Base-by-base conservation (phyloP, 2,888 invertebrate genomes). In the Rotaria magnacalcarata region DNA sequence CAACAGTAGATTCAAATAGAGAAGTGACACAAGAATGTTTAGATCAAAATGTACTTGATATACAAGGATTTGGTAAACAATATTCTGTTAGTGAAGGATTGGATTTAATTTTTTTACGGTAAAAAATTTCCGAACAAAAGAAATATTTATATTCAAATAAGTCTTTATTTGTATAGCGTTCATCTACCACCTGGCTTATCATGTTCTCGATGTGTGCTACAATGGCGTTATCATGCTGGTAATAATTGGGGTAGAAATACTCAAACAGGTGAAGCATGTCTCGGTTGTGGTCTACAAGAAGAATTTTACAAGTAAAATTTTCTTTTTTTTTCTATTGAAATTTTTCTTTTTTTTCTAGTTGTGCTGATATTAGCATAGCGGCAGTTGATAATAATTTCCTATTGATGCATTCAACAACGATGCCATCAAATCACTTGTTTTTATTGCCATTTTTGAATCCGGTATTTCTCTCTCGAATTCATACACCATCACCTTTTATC, bases 221-320 rank as follows among this genome's bases (percentile, higher is more conserved):
- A 91, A 88, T 91, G 91, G 91, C 90, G 90, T 87, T 91, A 90
- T 87, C 89, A 89, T 85, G 90, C 90, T 88, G 87, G 60, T 43
- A 87, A 87, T 74, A 86, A 58, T 56, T 85, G 84, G 84, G 86
- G 84, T 80, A 74, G 2, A 80, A 85, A 87, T 41, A 21, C 54
- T 67, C 50, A 24, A n/a, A 85, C 84, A 19, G 84, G 85, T 47
- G 52, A 56, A 84, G 16, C 43, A 41, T 87, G 87, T 67, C 58
- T 85, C 24, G 87, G 87, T n/a, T 87, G 87, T 85, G 87, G 87
- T 43, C 54, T 54, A 34, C 87, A 87, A 60, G 87, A 87, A 85
- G 87, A 87, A 75, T 87, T 87, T 80, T 86, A 86, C 50, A 80
- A 80, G 67, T 67, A 67, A 67, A 27, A 16, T 67, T 34, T 34